Evolutionary conservation across 2,888 invertebrate genomes (phyloP).

Genomic region (Caenorhabditis afra): DNA sequence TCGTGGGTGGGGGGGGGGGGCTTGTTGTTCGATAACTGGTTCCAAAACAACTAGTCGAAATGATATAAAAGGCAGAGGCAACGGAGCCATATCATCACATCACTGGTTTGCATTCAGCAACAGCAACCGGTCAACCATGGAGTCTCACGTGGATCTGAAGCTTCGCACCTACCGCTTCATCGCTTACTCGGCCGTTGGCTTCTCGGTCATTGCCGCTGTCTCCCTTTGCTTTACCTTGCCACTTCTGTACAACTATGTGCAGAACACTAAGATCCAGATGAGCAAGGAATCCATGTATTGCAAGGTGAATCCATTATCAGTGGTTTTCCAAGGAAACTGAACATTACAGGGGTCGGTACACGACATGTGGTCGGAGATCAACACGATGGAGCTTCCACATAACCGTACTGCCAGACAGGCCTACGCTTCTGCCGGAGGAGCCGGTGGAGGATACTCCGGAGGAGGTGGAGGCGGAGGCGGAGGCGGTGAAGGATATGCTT

Average conservation of each 20-base stretch:
- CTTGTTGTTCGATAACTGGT: conserved; percentile 36
- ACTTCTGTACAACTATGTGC: conserved; percentile 50
- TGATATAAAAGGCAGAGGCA: conserved; percentile 30
- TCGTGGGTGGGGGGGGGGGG: no score
- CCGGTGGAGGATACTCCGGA: conserved; percentile 14
- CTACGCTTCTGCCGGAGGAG: conserved; percentile 38
- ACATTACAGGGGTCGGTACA: conserved; percentile 38
- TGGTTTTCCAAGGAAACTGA: no score
- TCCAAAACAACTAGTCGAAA: conserved; percentile 1
- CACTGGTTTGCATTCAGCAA: conserved; percentile 52
- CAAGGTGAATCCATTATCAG: conserved; percentile 31
- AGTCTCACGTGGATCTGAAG: conserved; percentile 53
- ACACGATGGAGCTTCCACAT: conserved; percentile 30
- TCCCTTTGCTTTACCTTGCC: conserved; percentile 53
- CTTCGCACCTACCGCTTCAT: conserved; percentile 49
- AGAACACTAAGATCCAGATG: conserved; percentile 44
- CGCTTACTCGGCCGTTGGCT: conserved; percentile 49
- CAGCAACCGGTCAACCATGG: conserved; percentile 55
- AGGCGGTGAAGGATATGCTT: conserved; percentile 20
- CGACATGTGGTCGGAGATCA: conserved; percentile 53
- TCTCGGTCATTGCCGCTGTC: conserved; percentile 41
- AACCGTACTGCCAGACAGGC: conserved; percentile 54
- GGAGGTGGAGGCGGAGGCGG: conserved; percentile 12
- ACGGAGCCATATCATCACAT: conserved; percentile 41
- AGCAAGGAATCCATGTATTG: conserved; percentile 46